Evolutionary conservation across 2,888 invertebrate species (phyloP).

Genomic region (Labia minor): DNA sequence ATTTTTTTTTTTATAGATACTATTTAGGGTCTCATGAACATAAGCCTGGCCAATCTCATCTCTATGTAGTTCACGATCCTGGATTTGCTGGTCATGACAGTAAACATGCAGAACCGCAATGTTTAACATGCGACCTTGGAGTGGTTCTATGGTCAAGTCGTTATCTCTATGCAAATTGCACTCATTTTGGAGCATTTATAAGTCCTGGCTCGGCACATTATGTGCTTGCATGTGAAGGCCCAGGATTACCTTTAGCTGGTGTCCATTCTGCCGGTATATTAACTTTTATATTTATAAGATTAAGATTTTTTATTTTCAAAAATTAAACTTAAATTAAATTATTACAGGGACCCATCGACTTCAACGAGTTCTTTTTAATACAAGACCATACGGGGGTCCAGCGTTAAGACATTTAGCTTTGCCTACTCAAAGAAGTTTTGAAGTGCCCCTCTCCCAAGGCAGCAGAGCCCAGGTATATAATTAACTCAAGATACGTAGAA

Average conservation of each 20-base stretch:
- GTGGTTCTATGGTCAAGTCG: slow-evolving; percentile 69
- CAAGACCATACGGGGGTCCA: slow-evolving; percentile 45
- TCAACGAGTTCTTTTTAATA: slow-evolving; percentile 65
- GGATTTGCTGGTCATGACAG: slow-evolving; percentile 47
- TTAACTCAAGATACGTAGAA: no score
- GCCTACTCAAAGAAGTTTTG: slow-evolving; percentile 70
- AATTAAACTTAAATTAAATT: no score
- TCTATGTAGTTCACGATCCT: slow-evolving; percentile 75
- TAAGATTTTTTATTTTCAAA: no score
- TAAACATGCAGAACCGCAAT: slow-evolving; percentile 60
- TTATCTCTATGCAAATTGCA: slow-evolving; percentile 66
- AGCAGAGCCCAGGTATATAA: slow-evolving; percentile 59
- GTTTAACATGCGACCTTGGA: slow-evolving; percentile 73
- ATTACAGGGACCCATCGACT: slow-evolving; percentile 52
- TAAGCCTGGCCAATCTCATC: slow-evolving; percentile 74
- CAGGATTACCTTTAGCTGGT: slow-evolving; percentile 74
- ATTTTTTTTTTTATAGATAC: slow-evolving; percentile 34
- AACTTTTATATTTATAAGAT: no score
- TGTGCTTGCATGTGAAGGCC: slow-evolving; percentile 84
- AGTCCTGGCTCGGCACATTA: slow-evolving; percentile 43
- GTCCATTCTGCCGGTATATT: slow-evolving; percentile 53
- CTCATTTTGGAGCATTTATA: slow-evolving; percentile 71
- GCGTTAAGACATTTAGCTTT: slow-evolving; percentile 66
- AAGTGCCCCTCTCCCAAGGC: slow-evolving; percentile 76
- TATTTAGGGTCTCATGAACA: slow-evolving; percentile 66